Evolutionary conservation across 2,113 vertebrate genomes (phyloP).

Genomic region (Coracopsis vasa): DNA sequence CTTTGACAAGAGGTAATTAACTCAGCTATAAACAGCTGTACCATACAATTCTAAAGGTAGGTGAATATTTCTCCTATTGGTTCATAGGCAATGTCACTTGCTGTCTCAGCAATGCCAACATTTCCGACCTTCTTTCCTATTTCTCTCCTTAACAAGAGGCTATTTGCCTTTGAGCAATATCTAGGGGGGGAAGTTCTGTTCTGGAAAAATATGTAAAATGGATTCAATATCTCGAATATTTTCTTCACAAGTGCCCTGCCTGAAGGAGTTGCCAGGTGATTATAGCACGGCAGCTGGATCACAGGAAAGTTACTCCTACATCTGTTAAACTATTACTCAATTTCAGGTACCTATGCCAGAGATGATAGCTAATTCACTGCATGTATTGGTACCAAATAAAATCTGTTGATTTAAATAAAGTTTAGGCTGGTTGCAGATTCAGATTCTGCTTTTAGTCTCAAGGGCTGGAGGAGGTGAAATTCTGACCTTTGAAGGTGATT

Average conservation of each 20-base stretch:
- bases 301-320: not conserved
- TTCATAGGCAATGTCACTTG: not conserved
- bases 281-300: not conserved
- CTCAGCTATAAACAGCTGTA: not conserved
- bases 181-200: not conserved
- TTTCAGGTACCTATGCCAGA: not conserved
- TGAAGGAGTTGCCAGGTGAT: not conserved
- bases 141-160: fast-evolving
- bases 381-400: not conserved
- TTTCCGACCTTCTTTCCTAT: not conserved
- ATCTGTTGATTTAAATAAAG: not conserved
- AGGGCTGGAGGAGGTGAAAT: not conserved
- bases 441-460: not conserved
- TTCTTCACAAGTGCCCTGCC: not conserved
- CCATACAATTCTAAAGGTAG: not conserved
- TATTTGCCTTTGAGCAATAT: not conserved
- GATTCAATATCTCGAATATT: not conserved
- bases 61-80: not conserved
- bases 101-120: not conserved
- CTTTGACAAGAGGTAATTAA: not conserved
- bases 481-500: not conserved
- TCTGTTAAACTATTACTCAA: not conserved
- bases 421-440: not conserved
- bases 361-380: not conserved
- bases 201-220: not conserved